phyloP scores from a whole-genome alignment of 1,140 invertebrate species.

The Pollicipes pollicipes region DNA sequence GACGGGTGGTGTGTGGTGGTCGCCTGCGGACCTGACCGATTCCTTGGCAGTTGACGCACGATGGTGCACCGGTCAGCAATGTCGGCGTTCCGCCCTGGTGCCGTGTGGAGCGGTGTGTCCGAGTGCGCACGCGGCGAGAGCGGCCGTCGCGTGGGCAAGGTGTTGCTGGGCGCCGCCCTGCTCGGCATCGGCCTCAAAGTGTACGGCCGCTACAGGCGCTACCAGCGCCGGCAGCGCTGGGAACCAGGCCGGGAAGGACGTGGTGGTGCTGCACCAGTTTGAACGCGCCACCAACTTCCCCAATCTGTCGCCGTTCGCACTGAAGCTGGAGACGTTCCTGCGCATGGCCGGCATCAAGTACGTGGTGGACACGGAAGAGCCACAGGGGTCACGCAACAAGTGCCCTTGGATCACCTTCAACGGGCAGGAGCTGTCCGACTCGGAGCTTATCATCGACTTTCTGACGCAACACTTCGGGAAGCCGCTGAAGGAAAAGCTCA shows the following conservation, averaged over 20 bases:
- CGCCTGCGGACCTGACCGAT: too few relatives aligned
- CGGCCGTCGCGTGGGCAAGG: slow-evolving; percentile 12
- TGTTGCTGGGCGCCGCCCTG: not conserved
- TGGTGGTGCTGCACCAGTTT: too few relatives aligned
- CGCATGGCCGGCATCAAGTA: slow-evolving; percentile 22
- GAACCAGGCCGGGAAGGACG: too few relatives aligned
- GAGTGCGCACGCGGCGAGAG: slow-evolving; percentile 16
- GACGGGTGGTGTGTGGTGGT: too few relatives aligned
- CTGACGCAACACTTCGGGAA: slow-evolving; percentile 11
- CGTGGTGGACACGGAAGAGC: too few relatives aligned
- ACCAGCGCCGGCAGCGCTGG: slow-evolving; percentile 4
- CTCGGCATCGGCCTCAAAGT: not conserved
- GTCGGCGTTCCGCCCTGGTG: slow-evolving; percentile 10
- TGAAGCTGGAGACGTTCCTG: slow-evolving; percentile 23
- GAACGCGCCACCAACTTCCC: too few relatives aligned
- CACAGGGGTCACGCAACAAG: too few relatives aligned
- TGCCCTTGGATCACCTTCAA: too few relatives aligned
- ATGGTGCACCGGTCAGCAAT: too few relatives aligned
- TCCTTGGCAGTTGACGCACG: too few relatives aligned
- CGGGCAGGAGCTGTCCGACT: too few relatives aligned
- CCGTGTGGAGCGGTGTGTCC: slow-evolving; percentile 12
- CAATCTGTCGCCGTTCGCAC: slow-evolving; percentile 20
- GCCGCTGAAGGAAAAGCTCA: slow-evolving; percentile 4
- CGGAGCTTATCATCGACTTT: too few relatives aligned
- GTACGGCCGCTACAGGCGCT: not conserved